Conservation (phyloP, 2,113 vertebrate genomes). For the Athene noctua region DNA sequence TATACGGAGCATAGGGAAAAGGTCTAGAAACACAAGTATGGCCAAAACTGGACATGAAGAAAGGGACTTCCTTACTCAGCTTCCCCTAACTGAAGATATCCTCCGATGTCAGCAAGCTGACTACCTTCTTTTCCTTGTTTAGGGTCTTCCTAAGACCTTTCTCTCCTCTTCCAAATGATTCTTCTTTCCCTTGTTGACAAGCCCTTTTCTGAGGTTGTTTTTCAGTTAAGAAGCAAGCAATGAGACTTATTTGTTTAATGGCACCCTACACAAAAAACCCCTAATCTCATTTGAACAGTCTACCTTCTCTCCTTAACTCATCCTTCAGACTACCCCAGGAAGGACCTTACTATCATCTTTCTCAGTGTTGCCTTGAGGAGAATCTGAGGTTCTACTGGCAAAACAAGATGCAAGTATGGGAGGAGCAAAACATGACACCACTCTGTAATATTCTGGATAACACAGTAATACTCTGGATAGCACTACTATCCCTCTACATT, state of each 20-base stretch:
- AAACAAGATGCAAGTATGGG: not conserved
- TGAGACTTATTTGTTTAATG: not conserved
- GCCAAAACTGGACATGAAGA: not conserved
- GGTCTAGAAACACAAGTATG: not conserved
- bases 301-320: not conserved
- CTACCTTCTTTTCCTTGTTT: not conserved
- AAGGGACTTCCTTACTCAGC: not conserved
- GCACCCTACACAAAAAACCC: not conserved
- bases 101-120: not conserved
- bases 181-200: not conserved
- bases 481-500: not conserved
- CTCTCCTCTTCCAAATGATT: not conserved
- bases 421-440: not conserved
- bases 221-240: not conserved
- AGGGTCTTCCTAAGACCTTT: not conserved
- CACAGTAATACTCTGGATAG: not conserved
- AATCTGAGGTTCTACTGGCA: not conserved
- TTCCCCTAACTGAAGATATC: not conserved
- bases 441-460: not conserved
- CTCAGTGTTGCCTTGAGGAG: not conserved
- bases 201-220: not conserved
- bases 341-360: not conserved
- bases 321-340: not conserved
- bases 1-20: not conserved
- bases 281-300: not conserved